Evolutionary conservation across 2,888 invertebrate genomes (phyloP), one percentile per base, ranked within the genome.

Genomic region (Aromia moschata): DNA sequence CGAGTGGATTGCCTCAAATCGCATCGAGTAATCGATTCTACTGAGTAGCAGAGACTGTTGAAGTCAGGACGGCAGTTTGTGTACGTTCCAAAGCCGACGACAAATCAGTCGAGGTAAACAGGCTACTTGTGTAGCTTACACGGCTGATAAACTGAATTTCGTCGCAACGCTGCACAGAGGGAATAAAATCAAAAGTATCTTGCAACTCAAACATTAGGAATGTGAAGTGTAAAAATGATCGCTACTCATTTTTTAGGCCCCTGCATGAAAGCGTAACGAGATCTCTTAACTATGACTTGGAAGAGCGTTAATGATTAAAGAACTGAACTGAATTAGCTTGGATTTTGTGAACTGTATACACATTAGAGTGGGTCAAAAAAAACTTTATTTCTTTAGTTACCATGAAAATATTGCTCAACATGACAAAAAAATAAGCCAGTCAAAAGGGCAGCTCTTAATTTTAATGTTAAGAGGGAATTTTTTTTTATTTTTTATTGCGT

Each of bases 21-120:
- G 10, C 30, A 41, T 49, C 20, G 15, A 25, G 7, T 12, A 18
- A 25, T 52, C 52, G 4, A 41, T 31, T 15, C 7, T 9, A 45
- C 30, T 3, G 41, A 31, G 17, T 31, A 40, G 41, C 18, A 41
- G 52, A 18, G 18, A 41, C 31, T 17, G 31, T 45, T 41, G 17
- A 17, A 41, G 17, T 52, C 2, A 16, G 25, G 16, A 40, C 20
- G 15, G 12, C 12, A 11, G 25, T 14, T 15, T 12, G 49, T 33
- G 25, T 17, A 15, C 38, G 15, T 36, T 1, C 11, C 14, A 25
- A 11, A 25, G 7, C 25, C 9, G 15, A 38, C 37, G 40, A 40
- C 56, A 31, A 56, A 47, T 56, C 38, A 46, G n/a, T 30, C 44
- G 12, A 41, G 33, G 52, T 41, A 41, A 11, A 46, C 12, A 25